These are phyloP conservation scores for Hydrolagus affinis DNA, from an alignment of 2,113 vertebrate genomes.

Conservation along the genomic window DNA sequence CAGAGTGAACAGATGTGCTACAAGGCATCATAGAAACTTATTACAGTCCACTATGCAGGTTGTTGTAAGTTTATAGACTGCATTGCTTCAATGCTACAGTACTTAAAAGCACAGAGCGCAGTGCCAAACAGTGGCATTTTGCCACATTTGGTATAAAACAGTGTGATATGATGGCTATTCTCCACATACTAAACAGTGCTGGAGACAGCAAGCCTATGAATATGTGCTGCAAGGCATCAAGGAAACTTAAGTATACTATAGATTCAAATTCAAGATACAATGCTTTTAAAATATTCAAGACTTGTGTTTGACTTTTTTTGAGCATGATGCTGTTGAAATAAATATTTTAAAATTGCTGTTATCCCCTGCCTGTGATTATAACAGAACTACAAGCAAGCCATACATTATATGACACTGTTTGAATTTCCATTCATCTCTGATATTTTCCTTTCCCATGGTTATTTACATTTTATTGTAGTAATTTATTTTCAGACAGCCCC, in stretches of 20 bases:
- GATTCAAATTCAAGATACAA: background rate
- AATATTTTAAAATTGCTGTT: constrained; percentile 19
- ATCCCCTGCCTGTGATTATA: background rate
- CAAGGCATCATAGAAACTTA: background rate
- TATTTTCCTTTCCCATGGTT: background rate
- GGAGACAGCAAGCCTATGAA: background rate
- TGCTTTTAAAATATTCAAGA: constrained; percentile 22
- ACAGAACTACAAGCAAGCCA: constrained; percentile 18
- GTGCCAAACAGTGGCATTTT: background rate
- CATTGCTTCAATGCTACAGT: no score
- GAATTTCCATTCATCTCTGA: background rate
- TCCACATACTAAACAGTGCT: background rate
- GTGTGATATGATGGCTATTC: background rate
- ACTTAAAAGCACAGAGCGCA: background rate
- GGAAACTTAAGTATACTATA: background rate
- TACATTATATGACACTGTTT: background rate
- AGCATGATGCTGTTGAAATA: background rate
- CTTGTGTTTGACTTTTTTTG: constrained; percentile 11
- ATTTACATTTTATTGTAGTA: constrained; percentile 21
- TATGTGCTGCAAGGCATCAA: no score
- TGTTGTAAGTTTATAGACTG: no score
- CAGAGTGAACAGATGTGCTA: background rate
- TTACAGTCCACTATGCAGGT: no score
- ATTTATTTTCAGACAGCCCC: background rate
- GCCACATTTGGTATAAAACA: background rate